Evolutionary conservation across 2,888 invertebrate genomes (phyloP).

Genomic region (Papilio elwesi): DNA sequence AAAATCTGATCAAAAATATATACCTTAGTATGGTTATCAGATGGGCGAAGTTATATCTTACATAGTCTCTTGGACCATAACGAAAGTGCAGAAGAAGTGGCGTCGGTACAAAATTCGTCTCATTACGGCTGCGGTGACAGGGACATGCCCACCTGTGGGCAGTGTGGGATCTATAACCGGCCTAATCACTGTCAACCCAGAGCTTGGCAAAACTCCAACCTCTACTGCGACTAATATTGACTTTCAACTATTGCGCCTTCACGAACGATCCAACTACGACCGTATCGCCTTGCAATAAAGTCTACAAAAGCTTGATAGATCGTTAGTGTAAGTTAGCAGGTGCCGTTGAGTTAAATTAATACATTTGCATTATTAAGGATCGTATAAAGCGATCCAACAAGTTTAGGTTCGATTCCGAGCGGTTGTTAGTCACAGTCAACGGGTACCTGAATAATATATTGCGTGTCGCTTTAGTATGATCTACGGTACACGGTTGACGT

Average conservation of each 20-base stretch:
- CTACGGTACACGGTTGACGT: not conserved
- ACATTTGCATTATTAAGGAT: conserved; percentile 23
- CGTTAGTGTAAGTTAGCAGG: conserved; percentile 9
- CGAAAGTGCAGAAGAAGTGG: not conserved
- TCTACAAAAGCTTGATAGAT: not conserved
- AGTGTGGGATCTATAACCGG: conserved; percentile 33
- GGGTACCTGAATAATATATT: not conserved
- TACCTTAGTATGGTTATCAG: too few species aligned
- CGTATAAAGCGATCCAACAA: conserved; percentile 19
- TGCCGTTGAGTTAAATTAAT: conserved; percentile 29
- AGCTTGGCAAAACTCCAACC: conserved; percentile 31
- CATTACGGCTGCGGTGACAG: conserved; percentile 23
- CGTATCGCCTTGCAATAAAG: not conserved
- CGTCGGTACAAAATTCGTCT: not conserved
- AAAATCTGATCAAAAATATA: too few species aligned
- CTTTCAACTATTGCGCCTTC: not conserved
- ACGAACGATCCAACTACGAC: not conserved
- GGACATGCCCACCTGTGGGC: conserved; percentile 38
- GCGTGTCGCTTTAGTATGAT: not conserved
- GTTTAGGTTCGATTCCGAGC: conserved; percentile 29
- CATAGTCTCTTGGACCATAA: too few species aligned
- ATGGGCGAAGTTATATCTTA: too few species aligned
- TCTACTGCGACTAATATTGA: conserved; percentile 24
- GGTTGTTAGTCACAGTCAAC: conserved; percentile 19
- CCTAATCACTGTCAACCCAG: conserved; percentile 35